These are phyloP conservation scores for Cavia porcellus DNA, from an alignment of 2,113 vertebrate species.

Conservation along the genomic window DNA sequence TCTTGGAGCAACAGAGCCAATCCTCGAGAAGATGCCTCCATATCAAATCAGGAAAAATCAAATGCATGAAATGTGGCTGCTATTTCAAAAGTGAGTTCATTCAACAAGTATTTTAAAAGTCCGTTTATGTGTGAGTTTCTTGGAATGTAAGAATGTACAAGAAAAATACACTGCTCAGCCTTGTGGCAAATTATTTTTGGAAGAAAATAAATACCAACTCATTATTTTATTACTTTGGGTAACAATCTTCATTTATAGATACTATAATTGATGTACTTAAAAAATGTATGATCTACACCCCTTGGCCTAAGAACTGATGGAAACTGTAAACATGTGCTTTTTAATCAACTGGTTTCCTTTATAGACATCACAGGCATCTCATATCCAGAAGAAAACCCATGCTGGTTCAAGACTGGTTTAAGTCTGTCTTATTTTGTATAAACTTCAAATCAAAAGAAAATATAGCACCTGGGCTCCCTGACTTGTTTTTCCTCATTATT, in stretches of 20 bases:
- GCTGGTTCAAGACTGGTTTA: conserved; percentile 20
- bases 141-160: not conserved
- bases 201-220: not conserved
- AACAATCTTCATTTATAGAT: conserved; percentile 41
- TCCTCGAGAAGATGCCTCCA: conserved; percentile 29
- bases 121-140: not conserved
- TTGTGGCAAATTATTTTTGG: conserved; percentile 22
- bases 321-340: not conserved
- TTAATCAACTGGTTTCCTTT: conserved; percentile 50
- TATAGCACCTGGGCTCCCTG: not conserved
- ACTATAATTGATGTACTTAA: not conserved
- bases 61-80: not conserved
- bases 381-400: conserved; percentile 59
- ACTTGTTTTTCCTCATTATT: not conserved
- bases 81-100: not conserved
- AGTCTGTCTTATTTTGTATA: conserved; percentile 39
- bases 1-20: not conserved
- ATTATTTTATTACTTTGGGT: conserved; percentile 42
- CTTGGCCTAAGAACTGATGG: not conserved
- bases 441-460: conserved; percentile 43
- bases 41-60: conserved; percentile 4
- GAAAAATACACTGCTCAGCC: not conserved
- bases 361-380: not conserved
- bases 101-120: conserved; percentile 24
- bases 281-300: not conserved